phyloP scores from a whole-genome alignment of 2,888 invertebrate genomes.

The Agrilus biguttatus region DNA sequence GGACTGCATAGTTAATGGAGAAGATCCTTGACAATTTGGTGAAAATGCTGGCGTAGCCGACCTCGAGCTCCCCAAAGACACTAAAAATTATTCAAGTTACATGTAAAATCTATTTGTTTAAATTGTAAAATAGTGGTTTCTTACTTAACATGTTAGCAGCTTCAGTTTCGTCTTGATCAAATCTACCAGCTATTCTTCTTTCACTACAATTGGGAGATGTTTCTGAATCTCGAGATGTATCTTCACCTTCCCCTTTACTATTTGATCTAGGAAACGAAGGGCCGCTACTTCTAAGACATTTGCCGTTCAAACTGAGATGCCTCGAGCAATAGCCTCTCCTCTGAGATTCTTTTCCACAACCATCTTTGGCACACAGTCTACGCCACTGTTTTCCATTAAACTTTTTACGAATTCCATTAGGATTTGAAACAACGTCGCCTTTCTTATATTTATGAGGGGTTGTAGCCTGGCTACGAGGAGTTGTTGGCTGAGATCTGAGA shows the following conservation, averaged over 20 bases:
- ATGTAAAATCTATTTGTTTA: slow-evolving; percentile 3
- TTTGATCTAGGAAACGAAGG: slow-evolving; percentile 35
- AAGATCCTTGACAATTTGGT: slow-evolving; percentile 53
- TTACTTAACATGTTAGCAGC: slow-evolving; percentile 90
- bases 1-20: slow-evolving; percentile 52
- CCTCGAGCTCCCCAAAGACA: slow-evolving; percentile 84
- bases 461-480: slow-evolving; percentile 74
- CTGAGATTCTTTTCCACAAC: slow-evolving; percentile 95
- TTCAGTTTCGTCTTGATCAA: slow-evolving; percentile 91
- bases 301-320: slow-evolving; percentile 83
- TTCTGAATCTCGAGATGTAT: slow-evolving; percentile 81
- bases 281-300: slow-evolving; percentile 25
- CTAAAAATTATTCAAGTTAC: slow-evolving; percentile 31
- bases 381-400: slow-evolving; percentile 99
- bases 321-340: slow-evolving; percentile 92
- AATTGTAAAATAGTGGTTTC: slow-evolving; percentile 10
- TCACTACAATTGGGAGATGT: slow-evolving; percentile 70
- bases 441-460: slow-evolving; percentile 94
- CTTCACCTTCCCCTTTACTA: slow-evolving; percentile 58
- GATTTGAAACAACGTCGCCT: slow-evolving; percentile 89
- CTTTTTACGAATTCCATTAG: slow-evolving; percentile 94
- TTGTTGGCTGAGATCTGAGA: slow-evolving; percentile 81
- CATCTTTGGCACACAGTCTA: slow-evolving; percentile 87
- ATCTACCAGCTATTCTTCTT: slow-evolving; percentile 61
- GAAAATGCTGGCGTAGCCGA: slow-evolving; percentile 87